These are phyloP conservation scores for Coelinius sp. DNA, from an alignment of 2,888 invertebrate species.

Conservation along the genomic window DNA sequence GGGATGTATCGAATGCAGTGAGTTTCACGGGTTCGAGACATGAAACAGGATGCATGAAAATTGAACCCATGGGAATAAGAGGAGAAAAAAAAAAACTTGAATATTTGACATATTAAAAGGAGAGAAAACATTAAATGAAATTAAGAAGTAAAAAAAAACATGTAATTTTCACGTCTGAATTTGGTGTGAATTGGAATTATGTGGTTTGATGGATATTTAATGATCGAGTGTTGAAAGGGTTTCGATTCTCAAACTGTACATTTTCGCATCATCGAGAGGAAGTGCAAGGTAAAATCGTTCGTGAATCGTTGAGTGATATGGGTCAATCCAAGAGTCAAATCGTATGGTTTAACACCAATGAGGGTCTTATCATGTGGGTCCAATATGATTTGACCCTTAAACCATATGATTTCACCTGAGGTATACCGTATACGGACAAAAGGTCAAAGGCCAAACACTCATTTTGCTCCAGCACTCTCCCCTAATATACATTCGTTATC, in stretches of 20 bases:
- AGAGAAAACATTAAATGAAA: slow-evolving; percentile 29
- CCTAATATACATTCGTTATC: too few species aligned
- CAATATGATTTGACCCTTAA: too few species aligned
- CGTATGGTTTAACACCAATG: too few species aligned
- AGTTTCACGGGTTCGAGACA: slow-evolving; percentile 5
- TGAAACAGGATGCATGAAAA: slow-evolving; percentile 35
- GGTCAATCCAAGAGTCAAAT: too few species aligned
- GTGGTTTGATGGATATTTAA: background rate
- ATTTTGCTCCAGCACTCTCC: too few species aligned
- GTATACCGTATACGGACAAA: too few species aligned
- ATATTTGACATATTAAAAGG: background rate
- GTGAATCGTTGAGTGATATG: too few species aligned
- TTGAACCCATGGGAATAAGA: slow-evolving; percentile 44
- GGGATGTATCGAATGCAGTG: slow-evolving; percentile 15
- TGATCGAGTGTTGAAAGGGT: background rate
- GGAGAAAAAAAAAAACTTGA: slow-evolving; percentile 3
- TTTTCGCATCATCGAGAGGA: background rate
- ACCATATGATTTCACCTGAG: too few species aligned
- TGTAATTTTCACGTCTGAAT: slow-evolving; percentile 7
- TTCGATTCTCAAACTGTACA: background rate
- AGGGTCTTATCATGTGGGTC: too few species aligned
- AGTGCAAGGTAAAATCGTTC: background rate
- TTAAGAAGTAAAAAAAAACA: slow-evolving; percentile 22
- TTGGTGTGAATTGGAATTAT: background rate
- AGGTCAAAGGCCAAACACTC: too few species aligned